Evolutionary conservation across 2,113 vertebrate species (phyloP).

Genomic region (Suncus etruscus): DNA sequence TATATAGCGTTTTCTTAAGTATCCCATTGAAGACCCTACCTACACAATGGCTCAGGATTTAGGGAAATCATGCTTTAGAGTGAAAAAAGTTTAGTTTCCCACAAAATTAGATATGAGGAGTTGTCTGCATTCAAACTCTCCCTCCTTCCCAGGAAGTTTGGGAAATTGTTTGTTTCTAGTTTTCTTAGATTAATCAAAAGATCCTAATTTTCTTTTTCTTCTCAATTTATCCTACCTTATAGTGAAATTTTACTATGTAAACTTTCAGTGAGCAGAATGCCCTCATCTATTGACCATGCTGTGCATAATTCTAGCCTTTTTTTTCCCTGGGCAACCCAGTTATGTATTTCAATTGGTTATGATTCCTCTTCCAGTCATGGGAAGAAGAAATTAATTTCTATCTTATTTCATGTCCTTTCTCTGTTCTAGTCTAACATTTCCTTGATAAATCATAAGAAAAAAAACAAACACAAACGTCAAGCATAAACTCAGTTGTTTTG

Average conservation of each 20-base stretch:
- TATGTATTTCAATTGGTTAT: not conserved
- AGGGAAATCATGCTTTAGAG: not conserved
- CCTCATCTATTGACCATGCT: not conserved
- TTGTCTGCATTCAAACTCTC: not conserved
- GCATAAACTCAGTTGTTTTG: not conserved
- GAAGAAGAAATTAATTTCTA: not conserved
- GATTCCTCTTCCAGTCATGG: not conserved
- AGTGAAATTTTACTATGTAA: not conserved
- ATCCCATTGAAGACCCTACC: not conserved
- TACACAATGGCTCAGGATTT: not conserved
- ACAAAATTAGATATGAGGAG: constrained; percentile 5
- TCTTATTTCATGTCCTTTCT: not conserved
- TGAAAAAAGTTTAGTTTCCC: constrained; percentile 22
- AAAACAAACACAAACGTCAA: not conserved
- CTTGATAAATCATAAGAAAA: not conserved
- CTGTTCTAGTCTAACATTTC: not conserved
- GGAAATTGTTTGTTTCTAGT: constrained; percentile 25
- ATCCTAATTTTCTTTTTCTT: not conserved
- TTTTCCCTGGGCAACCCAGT: not conserved
- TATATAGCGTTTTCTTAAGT: not conserved
- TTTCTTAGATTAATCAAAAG: constrained; percentile 49
- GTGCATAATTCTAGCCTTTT: not conserved
- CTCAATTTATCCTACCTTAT: not conserved
- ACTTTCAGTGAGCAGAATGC: not conserved
- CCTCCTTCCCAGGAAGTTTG: not conserved